Percentiles rank a stretch among this genome's conserved stretches.
Evolutionary conservation across 53 echinoderm and acorn worm species (phyloP).

Genomic region (Patiria pectinifera): DNA sequence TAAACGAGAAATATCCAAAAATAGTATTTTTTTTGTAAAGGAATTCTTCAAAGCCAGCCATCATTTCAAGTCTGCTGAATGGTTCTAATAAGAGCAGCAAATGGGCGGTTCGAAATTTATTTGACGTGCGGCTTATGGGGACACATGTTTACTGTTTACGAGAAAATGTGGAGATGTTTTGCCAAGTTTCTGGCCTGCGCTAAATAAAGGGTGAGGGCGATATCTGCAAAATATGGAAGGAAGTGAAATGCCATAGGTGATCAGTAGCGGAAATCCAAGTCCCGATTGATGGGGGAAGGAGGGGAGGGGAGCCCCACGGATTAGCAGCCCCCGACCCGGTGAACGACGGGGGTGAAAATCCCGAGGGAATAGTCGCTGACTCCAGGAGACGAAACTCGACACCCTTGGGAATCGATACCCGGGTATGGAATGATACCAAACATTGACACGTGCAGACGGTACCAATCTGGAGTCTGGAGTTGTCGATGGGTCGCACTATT

Average conservation of each 20-base stretch:
- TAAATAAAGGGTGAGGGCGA: background rate
- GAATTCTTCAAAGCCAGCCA: background rate
- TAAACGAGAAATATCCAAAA: too few species aligned
- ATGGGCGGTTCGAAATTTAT: background rate
- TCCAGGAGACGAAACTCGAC: background rate
- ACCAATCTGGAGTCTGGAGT: background rate
- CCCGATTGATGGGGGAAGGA: slow-evolving; percentile 34
- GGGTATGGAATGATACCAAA: background rate
- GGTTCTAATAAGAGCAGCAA: background rate
- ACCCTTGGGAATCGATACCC: slow-evolving; percentile 8
- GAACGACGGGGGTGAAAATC: background rate
- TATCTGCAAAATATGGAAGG: slow-evolving; percentile 3
- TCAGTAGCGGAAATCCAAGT: background rate
- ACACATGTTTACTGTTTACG: slow-evolving; percentile 39
- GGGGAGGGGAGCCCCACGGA: background rate
- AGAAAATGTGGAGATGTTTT: slow-evolving; percentile 9
- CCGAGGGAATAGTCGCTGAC: background rate
- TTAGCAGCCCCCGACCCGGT: background rate
- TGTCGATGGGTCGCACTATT: slow-evolving; percentile 20
- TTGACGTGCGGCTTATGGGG: slow-evolving; percentile 2
- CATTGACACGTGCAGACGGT: background rate
- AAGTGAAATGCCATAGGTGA: slow-evolving; percentile 21
- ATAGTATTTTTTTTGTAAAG: background rate
- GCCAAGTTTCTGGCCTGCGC: background rate
- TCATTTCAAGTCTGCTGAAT: background rate